Conservation (phyloP, 2,888 invertebrate species). For the Oscheius sp. region DNA sequence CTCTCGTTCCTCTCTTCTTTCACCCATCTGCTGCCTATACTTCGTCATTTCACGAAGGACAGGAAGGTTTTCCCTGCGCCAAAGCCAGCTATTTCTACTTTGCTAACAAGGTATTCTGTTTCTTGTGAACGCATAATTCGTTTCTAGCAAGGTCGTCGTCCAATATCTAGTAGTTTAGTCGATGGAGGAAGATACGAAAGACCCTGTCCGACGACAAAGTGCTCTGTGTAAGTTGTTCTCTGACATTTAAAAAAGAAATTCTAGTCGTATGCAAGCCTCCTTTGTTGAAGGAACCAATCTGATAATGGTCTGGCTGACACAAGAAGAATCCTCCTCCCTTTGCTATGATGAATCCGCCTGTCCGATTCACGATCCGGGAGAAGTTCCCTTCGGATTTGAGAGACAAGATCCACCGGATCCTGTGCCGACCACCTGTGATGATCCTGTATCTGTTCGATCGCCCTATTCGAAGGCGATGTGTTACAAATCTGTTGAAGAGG, state of each 20-base stretch:
- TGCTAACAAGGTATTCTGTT: constrained; percentile 53
- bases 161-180: constrained; percentile 43
- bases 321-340: constrained; percentile 50
- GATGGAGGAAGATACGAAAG: constrained; percentile 57
- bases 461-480: constrained; percentile 31
- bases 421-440: constrained; percentile 6
- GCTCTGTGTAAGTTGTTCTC: constrained; percentile 59
- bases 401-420: constrained; percentile 12
- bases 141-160: constrained; percentile 10
- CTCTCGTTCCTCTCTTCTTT: constrained; percentile 15
- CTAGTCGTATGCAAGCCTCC: constrained; percentile 64
- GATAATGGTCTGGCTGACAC: constrained; percentile 64
- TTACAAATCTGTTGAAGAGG: constrained; percentile 20
- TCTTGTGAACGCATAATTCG: neutral
- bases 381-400: constrained; percentile 25
- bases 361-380: constrained; percentile 42
- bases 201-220: constrained; percentile 63
- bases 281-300: constrained; percentile 67
- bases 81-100: constrained; percentile 62
- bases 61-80: constrained; percentile 61
- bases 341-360: constrained; percentile 66
- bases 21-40: constrained; percentile 48
- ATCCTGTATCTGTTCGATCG: constrained; percentile 22
- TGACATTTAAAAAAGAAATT: constrained; percentile 11
- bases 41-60: constrained; percentile 57